Base-by-base conservation (phyloP, 2,797 vertebrate genomes). In the Anguilla anguilla region DNA sequence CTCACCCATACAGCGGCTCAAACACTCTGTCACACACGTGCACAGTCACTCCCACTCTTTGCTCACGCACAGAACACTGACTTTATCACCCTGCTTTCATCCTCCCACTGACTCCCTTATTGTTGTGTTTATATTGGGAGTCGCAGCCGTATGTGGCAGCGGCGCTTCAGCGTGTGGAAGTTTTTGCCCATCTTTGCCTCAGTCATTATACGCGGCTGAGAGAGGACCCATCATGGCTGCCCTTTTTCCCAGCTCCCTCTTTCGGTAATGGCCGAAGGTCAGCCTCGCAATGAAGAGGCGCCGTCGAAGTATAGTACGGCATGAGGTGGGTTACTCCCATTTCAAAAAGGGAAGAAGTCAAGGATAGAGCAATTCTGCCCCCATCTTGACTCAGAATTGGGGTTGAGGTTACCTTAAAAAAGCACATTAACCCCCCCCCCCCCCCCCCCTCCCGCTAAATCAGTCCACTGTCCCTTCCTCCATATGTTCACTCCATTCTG, bases 381-480 rank as follows among this genome's bases (percentile, higher is more conserved):
- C 89, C 13, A 17, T 87, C 91, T 90, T 86, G 89, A 85, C 91
- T 90, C 87, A 91, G 88, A 90, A 93, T 88, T 89, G 90, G 90
- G 86, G 86, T 86, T 39, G 90, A 93, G 91, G 93, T 93, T 93
- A 89, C 89, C 92, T 92, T 93, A 88, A 86, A 89, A 88, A 35
- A 39, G 10, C 11, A 69, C 1, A 35, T 0, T 19, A 46, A 22
- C 17, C 77, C 39, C 17, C 19, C 69, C 69, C 69, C 79, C 89
- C 90, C 90, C 90, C n/a, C n/a, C 17, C 77, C 39, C 17, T 19
- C 69, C 90, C 1, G 11, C 53, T 89, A 91, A 89, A 92, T 89
- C 90, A 90, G 85, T 90, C 93, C 85, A 84, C 92, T 89, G 90
- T 91, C 92, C 9, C 77, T 90, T 93, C 93, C 85, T 92, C 92